Conservation (phyloP, 1,140 invertebrate genomes). For the Trichonephila clavata region DNA sequence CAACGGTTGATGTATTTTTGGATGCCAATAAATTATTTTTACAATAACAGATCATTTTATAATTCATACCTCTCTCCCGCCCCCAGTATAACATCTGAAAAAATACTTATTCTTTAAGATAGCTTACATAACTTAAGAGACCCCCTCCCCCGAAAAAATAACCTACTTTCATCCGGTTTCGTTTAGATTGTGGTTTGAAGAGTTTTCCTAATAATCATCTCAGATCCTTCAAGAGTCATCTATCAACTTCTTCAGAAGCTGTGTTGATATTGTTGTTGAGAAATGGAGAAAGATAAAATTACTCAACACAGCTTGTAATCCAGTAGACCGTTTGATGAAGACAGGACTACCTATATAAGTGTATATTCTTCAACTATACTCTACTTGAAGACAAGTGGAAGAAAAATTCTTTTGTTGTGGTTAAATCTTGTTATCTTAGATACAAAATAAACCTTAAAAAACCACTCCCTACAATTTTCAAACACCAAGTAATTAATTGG, state of each 20-base stretch:
- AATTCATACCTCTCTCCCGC: too few species aligned
- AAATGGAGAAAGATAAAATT: not conserved
- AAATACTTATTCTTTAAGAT: too few species aligned
- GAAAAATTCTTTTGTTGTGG: not conserved
- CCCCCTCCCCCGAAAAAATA: not conserved
- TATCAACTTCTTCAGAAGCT: conserved; percentile 17
- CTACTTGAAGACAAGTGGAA: not conserved
- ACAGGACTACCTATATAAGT: not conserved
- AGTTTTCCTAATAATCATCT: not conserved
- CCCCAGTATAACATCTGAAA: too few species aligned
- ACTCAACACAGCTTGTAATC: not conserved
- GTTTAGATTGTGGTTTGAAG: not conserved
- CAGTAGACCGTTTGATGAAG: not conserved
- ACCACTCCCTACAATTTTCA: conserved; percentile 25
- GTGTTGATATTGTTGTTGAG: not conserved
- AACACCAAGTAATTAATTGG: conserved; percentile 8
- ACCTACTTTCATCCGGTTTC: not conserved
- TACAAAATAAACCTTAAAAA: not conserved
- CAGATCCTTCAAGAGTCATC: not conserved
- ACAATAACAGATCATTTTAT: too few species aligned
- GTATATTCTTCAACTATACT: not conserved
- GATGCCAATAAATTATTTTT: too few species aligned
- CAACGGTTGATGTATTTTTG: too few species aligned
- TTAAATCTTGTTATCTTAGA: not conserved
- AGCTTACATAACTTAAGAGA: not conserved